Conservation (phyloP, 2,888 invertebrate species). For the Malthinus seriepunctatus region DNA sequence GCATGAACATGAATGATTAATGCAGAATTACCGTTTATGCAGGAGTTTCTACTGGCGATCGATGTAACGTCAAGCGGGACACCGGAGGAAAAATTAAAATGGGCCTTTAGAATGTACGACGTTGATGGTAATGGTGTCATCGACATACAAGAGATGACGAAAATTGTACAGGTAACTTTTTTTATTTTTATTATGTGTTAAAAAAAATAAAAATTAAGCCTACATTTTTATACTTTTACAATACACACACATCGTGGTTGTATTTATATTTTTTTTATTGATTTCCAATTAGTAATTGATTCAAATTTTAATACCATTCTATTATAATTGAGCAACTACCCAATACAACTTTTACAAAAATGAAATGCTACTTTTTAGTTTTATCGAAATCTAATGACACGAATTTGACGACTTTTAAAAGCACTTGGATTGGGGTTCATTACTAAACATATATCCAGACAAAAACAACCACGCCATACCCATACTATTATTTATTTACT, state of each 20-base stretch:
- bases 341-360: too few species aligned
- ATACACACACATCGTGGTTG: neutral
- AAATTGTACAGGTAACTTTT: slow-evolving; percentile 90
- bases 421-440: too few species aligned
- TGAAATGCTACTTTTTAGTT: too few species aligned
- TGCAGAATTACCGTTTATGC: slow-evolving; percentile 37
- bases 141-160: slow-evolving; percentile 98
- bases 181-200: neutral
- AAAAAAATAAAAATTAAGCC: too few species aligned
- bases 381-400: too few species aligned
- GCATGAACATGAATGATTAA: slow-evolving; percentile 3
- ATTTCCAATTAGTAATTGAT: neutral
- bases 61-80: slow-evolving; percentile 97
- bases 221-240: too few species aligned
- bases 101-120: slow-evolving; percentile 99
- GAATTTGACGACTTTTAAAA: too few species aligned
- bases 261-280: neutral
- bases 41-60: slow-evolving; percentile 97
- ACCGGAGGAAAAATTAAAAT: slow-evolving; percentile 96
- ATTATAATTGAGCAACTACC: too few species aligned
- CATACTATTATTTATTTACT: too few species aligned
- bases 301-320: too few species aligned
- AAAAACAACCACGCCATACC: too few species aligned
- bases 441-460: too few species aligned
- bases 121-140: slow-evolving; percentile 98